phyloP scores from a whole-genome alignment of 2,888 invertebrate species.

The Plusia festucae region DNA sequence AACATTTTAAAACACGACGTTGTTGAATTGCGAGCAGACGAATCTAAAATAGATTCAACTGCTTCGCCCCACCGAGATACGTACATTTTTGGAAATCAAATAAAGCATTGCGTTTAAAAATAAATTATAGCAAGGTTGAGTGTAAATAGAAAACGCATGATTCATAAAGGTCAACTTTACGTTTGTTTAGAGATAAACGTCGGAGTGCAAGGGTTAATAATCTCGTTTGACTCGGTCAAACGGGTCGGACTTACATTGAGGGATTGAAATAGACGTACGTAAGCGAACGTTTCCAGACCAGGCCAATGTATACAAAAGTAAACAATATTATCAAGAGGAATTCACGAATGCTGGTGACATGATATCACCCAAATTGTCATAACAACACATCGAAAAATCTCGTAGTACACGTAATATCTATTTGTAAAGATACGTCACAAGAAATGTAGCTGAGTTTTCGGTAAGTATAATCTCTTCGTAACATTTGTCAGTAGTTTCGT shows the following conservation, averaged over 20 bases:
- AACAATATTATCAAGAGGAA: slow-evolving; percentile 23
- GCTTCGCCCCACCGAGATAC: slow-evolving; percentile 81
- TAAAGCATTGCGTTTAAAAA: slow-evolving; percentile 80
- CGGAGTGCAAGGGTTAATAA: slow-evolving; percentile 53
- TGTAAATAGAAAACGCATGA: slow-evolving; percentile 74
- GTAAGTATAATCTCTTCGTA: slow-evolving; percentile 33
- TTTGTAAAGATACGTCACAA: slow-evolving; percentile 49
- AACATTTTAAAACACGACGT: slow-evolving; percentile 73
- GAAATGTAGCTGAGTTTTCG: slow-evolving; percentile 39
- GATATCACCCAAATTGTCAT: slow-evolving; percentile 43
- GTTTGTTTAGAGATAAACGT: slow-evolving; percentile 58
- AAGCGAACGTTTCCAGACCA: slow-evolving; percentile 24
- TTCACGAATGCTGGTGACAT: slow-evolving; percentile 21
- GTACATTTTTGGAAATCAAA: slow-evolving; percentile 89
- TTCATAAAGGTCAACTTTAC: slow-evolving; percentile 70
- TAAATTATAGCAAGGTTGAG: slow-evolving; percentile 79
- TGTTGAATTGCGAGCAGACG: slow-evolving; percentile 73
- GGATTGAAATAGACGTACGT: slow-evolving; percentile 44
- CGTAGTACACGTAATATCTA: slow-evolving; percentile 53
- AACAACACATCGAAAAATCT: slow-evolving; percentile 53
- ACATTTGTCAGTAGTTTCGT: slow-evolving; percentile 43
- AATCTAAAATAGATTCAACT: slow-evolving; percentile 82
- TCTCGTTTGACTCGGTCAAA: slow-evolving; percentile 53
- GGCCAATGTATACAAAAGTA: slow-evolving; percentile 33
- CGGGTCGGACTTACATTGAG: slow-evolving; percentile 44